These are phyloP conservation scores for Neodontobutis hainanensis DNA, from an alignment of 2,113 vertebrate species.

Conservation along the genomic window DNA sequence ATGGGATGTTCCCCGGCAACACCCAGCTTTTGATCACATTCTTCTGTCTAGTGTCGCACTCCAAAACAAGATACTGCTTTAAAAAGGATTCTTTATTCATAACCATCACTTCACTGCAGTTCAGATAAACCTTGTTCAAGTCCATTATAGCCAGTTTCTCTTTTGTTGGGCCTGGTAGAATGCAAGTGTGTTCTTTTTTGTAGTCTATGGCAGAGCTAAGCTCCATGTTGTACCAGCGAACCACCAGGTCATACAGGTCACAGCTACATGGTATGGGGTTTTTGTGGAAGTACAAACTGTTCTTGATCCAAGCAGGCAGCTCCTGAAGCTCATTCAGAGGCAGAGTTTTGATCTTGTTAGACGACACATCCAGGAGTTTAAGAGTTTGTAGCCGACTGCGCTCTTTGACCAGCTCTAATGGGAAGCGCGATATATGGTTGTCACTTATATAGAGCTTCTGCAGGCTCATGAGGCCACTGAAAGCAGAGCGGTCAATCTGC, in stretches of 20 bases:
- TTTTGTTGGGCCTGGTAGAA: conserved; percentile 52
- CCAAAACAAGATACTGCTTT: conserved; percentile 82
- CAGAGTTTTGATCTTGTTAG: conserved; percentile 86
- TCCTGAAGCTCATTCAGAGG: conserved; percentile 80
- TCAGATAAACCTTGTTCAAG: conserved; percentile 79
- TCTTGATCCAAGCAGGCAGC: conserved; percentile 89
- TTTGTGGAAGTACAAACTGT: conserved; percentile 91
- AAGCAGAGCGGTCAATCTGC: conserved; percentile 88
- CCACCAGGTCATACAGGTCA: conserved; percentile 84
- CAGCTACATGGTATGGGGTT: conserved; percentile 89
- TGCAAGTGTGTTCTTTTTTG: conserved; percentile 82
- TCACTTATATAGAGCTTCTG: conserved; percentile 94
- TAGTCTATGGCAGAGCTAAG: conserved; percentile 88
- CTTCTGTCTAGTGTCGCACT: conserved; percentile 87
- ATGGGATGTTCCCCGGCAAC: conserved; percentile 80
- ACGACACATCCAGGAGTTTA: conserved; percentile 88
- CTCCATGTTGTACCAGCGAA: conserved; percentile 81
- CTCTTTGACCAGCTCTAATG: conserved; percentile 89
- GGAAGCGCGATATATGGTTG: conserved; percentile 90
- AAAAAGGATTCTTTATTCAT: conserved; percentile 82
- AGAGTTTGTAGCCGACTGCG: conserved; percentile 80
- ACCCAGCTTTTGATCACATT: conserved; percentile 84
- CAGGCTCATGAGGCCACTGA: conserved; percentile 81
- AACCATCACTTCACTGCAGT: conserved; percentile 87
- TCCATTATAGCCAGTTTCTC: conserved; percentile 71